Base-by-base conservation (phyloP, 1,140 invertebrate genomes). In the Calycopis cecrops region DNA sequence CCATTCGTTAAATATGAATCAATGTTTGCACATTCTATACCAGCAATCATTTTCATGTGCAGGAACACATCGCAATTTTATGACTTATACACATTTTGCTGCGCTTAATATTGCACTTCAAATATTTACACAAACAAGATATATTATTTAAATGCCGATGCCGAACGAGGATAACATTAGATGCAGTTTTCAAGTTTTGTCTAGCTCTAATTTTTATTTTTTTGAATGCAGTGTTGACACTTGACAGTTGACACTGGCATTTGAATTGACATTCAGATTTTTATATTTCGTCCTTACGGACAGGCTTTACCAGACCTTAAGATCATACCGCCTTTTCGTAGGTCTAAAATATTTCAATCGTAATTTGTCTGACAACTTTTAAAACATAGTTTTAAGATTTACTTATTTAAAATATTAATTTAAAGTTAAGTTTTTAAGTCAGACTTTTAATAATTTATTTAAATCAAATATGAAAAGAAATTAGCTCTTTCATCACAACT, bases 1-100 rank as follows among this genome's bases (percentile, higher is more conserved):
- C 63, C 62, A 68, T 65, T 57, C 65, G 62, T 58, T 49, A 42
- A 51, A 47, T 58, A 37, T 55, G 51, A 51, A 60, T 50, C 21
- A 34, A 50, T 56, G 49, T 52, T 38, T 44, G 40, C 40, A 28
- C 9, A 16, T 17, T 44, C 40, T 44, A 28, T 28, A 9, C 12
- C 14, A 44, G 14, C 14, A 3, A 28, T 28, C 40, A 44, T 16
- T 44, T 44, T 44, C 40, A 44, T 44, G 40, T 40, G n/a, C n/a
- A 14, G 6, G 38, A 40, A 44, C 40, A 16, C 40, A 17, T 16
- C 21, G 21, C 2, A 28, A 28, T 2, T 28, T 44, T 8, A 16
- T 42, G 17, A 17, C 6, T 14, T 44, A 44, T 44, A 44, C 14
- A 17, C 40, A 44, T 44, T 44, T 44, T 16, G 9, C 40, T 16